Evolutionary conservation across 2,888 invertebrate genomes (phyloP).

Genomic region (Spodoptera exigua): DNA sequence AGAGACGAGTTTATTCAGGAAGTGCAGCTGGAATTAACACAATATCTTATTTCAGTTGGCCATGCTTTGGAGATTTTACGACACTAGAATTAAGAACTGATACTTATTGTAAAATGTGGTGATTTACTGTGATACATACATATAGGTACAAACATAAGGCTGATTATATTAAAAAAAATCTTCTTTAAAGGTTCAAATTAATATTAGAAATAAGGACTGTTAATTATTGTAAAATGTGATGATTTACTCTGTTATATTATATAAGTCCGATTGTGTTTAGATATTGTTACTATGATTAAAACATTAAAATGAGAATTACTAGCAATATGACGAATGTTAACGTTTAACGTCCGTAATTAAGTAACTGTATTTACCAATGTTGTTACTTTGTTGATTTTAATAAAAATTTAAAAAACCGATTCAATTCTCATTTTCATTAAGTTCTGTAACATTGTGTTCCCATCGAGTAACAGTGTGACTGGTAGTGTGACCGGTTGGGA

Average conservation of each 20-base stretch:
- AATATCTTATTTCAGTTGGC: conserved; percentile 20
- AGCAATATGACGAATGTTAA: conserved; percentile 23
- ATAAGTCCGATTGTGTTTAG: conserved; percentile 16
- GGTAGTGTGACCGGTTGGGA: too few species aligned
- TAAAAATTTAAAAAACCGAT: conserved; percentile 20
- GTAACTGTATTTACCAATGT: conserved; percentile 21
- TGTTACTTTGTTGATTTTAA: conserved; percentile 19
- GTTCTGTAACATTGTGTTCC: conserved; percentile 16
- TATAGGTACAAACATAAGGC: conserved; percentile 3
- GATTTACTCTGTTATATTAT: conserved; percentile 11
- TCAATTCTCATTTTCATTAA: conserved; percentile 15
- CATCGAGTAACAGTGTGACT: conserved; percentile 16
- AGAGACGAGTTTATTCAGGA: conserved; percentile 21
- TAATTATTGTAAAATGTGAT: too few species aligned
- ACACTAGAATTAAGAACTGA: conserved; percentile 21
- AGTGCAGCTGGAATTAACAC: conserved; percentile 20
- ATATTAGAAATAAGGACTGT: too few species aligned
- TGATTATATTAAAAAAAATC: conserved; percentile 3
- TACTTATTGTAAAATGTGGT: too few species aligned
- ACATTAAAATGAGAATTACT: conserved; percentile 21
- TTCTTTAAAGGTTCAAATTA: conserved; percentile 3
- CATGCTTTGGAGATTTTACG: conserved; percentile 29
- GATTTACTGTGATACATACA: conserved; percentile 4
- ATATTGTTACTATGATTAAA: conserved; percentile 18
- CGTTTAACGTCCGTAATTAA: conserved; percentile 20